phyloP scores from a whole-genome alignment of 2,888 invertebrate genomes.

The Euspilapteryx auroguttella region DNA sequence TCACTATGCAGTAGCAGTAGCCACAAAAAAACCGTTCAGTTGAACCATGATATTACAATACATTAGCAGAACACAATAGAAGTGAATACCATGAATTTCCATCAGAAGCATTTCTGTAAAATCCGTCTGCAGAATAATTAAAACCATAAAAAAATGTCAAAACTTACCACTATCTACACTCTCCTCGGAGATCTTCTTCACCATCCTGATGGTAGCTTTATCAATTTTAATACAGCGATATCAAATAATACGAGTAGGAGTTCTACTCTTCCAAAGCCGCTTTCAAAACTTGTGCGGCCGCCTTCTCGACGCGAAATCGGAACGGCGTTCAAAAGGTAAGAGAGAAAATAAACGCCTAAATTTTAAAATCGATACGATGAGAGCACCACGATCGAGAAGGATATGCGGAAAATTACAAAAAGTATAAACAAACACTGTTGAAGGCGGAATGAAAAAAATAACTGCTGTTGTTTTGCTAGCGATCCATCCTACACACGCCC shows the following conservation, averaged over 20 bases:
- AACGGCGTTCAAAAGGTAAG: constrained; percentile 35
- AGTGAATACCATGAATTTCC: no score
- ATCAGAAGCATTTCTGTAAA: no score
- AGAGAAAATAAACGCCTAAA: constrained; percentile 36
- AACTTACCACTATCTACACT: constrained; percentile 60
- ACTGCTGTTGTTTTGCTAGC: constrained; percentile 56
- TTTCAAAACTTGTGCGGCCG: constrained; percentile 54
- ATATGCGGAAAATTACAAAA: constrained; percentile 47
- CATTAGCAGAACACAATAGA: no score
- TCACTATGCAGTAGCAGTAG: no score
- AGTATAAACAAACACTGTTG: constrained; percentile 56
- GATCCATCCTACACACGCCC: constrained; percentile 60
- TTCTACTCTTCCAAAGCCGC: constrained; percentile 57
- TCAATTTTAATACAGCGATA: constrained; percentile 31
- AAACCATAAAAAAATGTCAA: no score
- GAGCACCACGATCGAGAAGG: constrained; percentile 57
- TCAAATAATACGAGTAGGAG: no score
- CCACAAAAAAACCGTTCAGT: constrained; percentile 14
- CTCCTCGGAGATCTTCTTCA: constrained; percentile 61
- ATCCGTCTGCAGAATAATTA: no score
- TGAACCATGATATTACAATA: constrained; percentile 8
- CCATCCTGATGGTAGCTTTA: constrained; percentile 48
- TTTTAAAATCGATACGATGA: constrained; percentile 17
- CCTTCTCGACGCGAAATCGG: constrained; percentile 59
- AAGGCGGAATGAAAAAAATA: constrained; percentile 63